Conservation (phyloP, 2,888 invertebrate species). For the Pseudoips prasinana region DNA sequence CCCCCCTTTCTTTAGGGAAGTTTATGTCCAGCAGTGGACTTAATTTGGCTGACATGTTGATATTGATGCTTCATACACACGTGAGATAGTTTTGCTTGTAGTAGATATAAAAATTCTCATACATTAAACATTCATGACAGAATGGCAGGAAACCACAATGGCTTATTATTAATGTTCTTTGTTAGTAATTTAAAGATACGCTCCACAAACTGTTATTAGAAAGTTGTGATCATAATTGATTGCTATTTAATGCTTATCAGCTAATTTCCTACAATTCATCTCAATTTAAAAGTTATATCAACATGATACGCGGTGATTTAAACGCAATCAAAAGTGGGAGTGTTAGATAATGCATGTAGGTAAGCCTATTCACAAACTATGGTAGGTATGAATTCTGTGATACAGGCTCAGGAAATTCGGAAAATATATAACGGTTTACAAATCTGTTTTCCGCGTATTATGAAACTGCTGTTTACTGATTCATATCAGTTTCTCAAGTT, state of each 20-base stretch:
- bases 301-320: too few relatives aligned
- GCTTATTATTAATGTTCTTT: slow-evolving; percentile 35
- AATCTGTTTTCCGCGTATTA: slow-evolving; percentile 15
- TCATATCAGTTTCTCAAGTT: slow-evolving; percentile 3
- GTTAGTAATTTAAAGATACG: slow-evolving; percentile 33
- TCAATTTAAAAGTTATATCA: slow-evolving; percentile 4
- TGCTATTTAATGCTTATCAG: slow-evolving; percentile 19
- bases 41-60: too few relatives aligned
- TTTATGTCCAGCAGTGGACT: too few relatives aligned
- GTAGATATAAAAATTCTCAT: too few relatives aligned
- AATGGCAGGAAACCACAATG: slow-evolving; percentile 44
- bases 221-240: slow-evolving; percentile 35
- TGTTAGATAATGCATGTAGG: too few relatives aligned
- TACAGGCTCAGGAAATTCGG: slow-evolving; percentile 5
- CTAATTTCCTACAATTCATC: slow-evolving; percentile 19
- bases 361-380: too few relatives aligned
- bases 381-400: background rate
- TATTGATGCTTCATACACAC: too few relatives aligned
- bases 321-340: too few relatives aligned
- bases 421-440: background rate
- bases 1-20: too few relatives aligned
- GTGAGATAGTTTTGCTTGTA: too few relatives aligned
- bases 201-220: slow-evolving; percentile 38
- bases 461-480: slow-evolving; percentile 11
- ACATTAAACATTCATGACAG: slow-evolving; percentile 32